Evolutionary conservation across 2,888 invertebrate genomes (phyloP), one percentile per base, ranked within the genome.

Genomic region (Hipparchia semele): DNA sequence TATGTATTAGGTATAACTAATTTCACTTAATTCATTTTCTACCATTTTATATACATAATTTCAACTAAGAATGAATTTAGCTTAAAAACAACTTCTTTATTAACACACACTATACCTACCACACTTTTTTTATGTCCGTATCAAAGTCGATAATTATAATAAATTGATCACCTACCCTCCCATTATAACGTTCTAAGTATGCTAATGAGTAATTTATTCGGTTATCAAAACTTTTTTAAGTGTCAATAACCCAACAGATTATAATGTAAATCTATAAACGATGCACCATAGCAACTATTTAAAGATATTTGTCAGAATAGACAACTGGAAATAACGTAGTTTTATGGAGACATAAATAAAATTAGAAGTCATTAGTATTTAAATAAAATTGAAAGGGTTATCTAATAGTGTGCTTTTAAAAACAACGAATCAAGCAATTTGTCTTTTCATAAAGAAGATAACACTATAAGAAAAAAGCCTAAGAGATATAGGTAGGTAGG

Each of bases 381-480:
- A 71, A 75, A 75, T 75, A 68, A 39, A 39, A 73, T 68, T 65
- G 56, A 58, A 68, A 73, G 54, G 68, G 71, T 71, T 75, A 75
- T 75, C 66, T 69, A 68, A 68, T 62, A 33, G 65, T 39, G 68
- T 56, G 73, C 45, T 74, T 74, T 74, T 67, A 59, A 62, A 45
- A 66, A 70, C 58, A 13, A 73, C 51, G 58, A 51, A 58, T 72
- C 53, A 53, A 33, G 59, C 39, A 45, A 70, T 59, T 66, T 69
- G 69, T 70, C 65, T 65, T 85, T 86, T 86, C 83, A 86, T 49
- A 23, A 59, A 72, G 23, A 56, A 72, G 62, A 62, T 58, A 68
- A 72, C 46, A 60, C 56, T 33, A 13, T 54, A 61, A 45, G 60
- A 45, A 68, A 72, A 72, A 68, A 58, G 64, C 33, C 51, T 33